phyloP scores from a whole-genome alignment of 2,888 invertebrate genomes.

The Xestia xanthographa region DNA sequence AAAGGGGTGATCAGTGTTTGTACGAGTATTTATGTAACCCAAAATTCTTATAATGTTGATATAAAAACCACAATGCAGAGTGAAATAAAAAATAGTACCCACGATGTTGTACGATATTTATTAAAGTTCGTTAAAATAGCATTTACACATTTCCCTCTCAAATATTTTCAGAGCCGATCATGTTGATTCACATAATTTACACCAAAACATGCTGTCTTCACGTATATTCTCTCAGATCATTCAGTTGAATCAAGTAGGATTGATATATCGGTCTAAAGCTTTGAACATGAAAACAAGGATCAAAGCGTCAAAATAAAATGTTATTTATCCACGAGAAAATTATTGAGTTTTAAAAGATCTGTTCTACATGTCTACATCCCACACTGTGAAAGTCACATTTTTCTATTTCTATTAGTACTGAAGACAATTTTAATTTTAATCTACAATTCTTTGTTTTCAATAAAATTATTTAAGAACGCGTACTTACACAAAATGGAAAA shows the following conservation, averaged over 20 bases:
- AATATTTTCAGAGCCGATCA: conserved; percentile 31
- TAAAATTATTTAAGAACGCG: conserved; percentile 3
- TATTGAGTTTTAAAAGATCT: conserved; percentile 60
- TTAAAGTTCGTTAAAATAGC: conserved; percentile 7
- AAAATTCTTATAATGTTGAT: not conserved
- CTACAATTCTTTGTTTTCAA: not conserved
- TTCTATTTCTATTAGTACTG: conserved; percentile 8
- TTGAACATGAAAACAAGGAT: conserved; percentile 60
- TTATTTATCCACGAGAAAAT: conserved; percentile 43
- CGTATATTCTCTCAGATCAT: conserved; percentile 57
- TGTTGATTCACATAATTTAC: conserved; percentile 45
- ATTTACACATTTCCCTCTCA: not conserved
- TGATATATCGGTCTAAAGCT: conserved; percentile 53
- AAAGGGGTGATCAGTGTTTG: not conserved
- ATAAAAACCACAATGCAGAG: not conserved
- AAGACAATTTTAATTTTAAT: conserved; percentile 6
- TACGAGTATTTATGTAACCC: not conserved
- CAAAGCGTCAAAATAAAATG: conserved; percentile 62
- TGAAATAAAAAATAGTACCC: not conserved
- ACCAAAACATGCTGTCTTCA: conserved; percentile 45
- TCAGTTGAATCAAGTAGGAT: conserved; percentile 42
- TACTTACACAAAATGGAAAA: not conserved
- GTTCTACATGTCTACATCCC: conserved; percentile 46
- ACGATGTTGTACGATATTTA: not conserved
- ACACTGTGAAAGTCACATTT: conserved; percentile 35